Conservation (phyloP, 2,888 invertebrate species). For the Himalopsyche japonica region DNA sequence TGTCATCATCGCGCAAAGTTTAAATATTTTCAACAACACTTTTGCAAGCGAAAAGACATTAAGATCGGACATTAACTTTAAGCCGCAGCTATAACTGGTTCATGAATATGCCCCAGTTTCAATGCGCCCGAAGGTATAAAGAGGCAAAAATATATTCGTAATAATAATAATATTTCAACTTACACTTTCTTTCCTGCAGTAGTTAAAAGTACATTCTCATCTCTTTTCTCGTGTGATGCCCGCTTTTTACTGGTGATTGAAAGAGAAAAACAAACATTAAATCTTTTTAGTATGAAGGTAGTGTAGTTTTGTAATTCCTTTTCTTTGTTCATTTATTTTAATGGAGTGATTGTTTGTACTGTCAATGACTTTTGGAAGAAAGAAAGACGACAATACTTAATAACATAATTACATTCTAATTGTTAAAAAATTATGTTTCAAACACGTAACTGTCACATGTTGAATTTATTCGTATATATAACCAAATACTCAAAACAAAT, state of each 20-base stretch:
- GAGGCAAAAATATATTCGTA: neutral
- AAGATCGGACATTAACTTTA: neutral
- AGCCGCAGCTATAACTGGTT: constrained; percentile 1
- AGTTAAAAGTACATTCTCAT: neutral
- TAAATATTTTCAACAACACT: neutral
- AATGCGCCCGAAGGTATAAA: neutral
- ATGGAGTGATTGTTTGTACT: too few species aligned
- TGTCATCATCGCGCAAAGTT: neutral
- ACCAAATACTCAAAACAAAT: too few species aligned
- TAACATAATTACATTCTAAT: too few species aligned
- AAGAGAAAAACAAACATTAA: neutral
- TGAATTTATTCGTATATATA: too few species aligned
- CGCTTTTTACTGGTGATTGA: neutral
- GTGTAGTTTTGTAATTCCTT: too few species aligned
- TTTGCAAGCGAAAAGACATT: neutral
- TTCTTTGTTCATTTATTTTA: too few species aligned
- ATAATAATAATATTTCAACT: constrained; percentile 11
- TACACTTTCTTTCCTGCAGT: constrained; percentile 30
- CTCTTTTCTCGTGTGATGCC: neutral
- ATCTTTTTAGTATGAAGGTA: neutral
- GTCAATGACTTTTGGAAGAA: too few species aligned
- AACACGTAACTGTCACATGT: too few species aligned
- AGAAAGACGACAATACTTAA: too few species aligned
- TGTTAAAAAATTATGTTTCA: too few species aligned
- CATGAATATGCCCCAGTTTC: constrained; percentile 16